Evolutionary conservation across 2,888 invertebrate species (phyloP).

Genomic region (Latheticus oryzae): DNA sequence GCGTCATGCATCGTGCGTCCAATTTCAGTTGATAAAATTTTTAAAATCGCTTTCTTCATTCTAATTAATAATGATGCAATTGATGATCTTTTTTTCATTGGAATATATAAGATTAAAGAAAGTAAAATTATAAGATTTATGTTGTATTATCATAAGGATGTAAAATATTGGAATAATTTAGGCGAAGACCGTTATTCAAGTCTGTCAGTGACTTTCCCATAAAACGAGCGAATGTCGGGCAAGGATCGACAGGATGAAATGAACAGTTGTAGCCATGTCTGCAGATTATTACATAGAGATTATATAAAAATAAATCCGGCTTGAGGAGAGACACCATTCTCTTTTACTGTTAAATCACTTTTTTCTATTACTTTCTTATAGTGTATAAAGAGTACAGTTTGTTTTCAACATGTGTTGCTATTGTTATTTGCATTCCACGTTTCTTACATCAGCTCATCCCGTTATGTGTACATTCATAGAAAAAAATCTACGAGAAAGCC

Average conservation of each 20-base stretch:
- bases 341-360: slow-evolving; percentile 53
- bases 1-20: slow-evolving; percentile 8
- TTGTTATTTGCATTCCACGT: slow-evolving; percentile 50
- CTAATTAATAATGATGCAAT: slow-evolving; percentile 1
- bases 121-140: slow-evolving; percentile 8
- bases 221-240: slow-evolving; percentile 37
- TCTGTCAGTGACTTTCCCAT: slow-evolving; percentile 38
- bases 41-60: slow-evolving; percentile 5
- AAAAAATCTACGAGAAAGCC: slow-evolving; percentile 30
- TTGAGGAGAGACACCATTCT: slow-evolving; percentile 47
- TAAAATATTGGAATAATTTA: slow-evolving; percentile 26
- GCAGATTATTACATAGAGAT: slow-evolving; percentile 44
- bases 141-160: slow-evolving; percentile 4
- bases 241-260: slow-evolving; percentile 41
- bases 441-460: slow-evolving; percentile 49
- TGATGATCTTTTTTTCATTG: neutral
- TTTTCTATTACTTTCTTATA: slow-evolving; percentile 51
- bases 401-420: slow-evolving; percentile 46
- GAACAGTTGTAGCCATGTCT: slow-evolving; percentile 47
- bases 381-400: slow-evolving; percentile 48
- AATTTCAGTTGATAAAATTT: slow-evolving; percentile 5
- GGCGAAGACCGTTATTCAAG: slow-evolving; percentile 32
- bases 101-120: slow-evolving; percentile 9
- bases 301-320: slow-evolving; percentile 48
- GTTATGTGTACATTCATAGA: slow-evolving; percentile 43